Percentiles rank a stretch among this genome's conserved stretches.
Conservation (phyloP, 2,113 vertebrate species). For the Pogonocichla stellata region DNA sequence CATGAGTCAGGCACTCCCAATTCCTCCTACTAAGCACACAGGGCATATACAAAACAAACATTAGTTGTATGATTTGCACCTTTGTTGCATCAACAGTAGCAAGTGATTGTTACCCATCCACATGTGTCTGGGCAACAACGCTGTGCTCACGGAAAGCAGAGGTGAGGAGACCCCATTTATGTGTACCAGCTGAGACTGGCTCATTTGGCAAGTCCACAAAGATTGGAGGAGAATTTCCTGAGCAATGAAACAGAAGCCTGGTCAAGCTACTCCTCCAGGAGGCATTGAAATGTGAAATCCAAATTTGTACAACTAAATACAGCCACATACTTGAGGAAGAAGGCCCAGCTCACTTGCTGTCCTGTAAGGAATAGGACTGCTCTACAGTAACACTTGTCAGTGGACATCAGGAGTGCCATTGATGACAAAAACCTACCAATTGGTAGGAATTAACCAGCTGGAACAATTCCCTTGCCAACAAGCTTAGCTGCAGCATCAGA, state of each 20-base stretch:
- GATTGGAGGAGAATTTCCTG: not conserved
- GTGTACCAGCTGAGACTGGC: not conserved
- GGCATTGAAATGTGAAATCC: not conserved
- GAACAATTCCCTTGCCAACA: not conserved
- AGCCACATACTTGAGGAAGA: not conserved
- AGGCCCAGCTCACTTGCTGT: not conserved
- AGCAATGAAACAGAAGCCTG: not conserved
- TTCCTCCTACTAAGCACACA: not conserved
- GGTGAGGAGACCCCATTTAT: not conserved
- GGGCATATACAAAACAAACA: not conserved
- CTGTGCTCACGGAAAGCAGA: fast-evolving
- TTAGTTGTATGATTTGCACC: not conserved
- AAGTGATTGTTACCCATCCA: not conserved
- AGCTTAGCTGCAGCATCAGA: not conserved
- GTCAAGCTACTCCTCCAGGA: not conserved
- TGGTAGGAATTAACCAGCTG: not conserved
- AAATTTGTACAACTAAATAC: not conserved
- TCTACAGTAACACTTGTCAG: not conserved
- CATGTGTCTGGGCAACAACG: not conserved
- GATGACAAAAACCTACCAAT: not conserved
- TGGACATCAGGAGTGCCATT: not conserved
- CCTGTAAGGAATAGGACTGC: not conserved
- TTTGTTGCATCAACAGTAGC: not conserved
- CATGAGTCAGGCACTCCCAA: not conserved
- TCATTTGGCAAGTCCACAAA: not conserved